These are phyloP conservation scores for Diplodus sargus DNA, from an alignment of 2,797 vertebrate genomes.

Conservation along the genomic window DNA sequence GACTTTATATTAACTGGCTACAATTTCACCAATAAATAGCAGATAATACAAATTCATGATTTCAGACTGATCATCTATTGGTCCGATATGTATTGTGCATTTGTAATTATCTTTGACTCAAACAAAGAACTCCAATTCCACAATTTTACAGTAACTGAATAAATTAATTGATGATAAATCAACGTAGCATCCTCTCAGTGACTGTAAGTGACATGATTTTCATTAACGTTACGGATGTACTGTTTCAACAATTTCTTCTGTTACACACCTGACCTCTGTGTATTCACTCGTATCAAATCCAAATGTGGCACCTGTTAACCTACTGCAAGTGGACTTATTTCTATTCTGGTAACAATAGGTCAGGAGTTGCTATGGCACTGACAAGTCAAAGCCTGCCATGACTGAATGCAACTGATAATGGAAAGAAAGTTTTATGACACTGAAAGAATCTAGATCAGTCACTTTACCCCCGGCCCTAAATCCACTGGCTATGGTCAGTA, in stretches of 20 bases:
- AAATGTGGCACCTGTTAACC: background rate
- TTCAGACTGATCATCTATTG: too few species aligned
- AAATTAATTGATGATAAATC: background rate
- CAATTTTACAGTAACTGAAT: background rate
- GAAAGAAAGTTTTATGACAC: background rate
- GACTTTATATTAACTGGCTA: too few species aligned
- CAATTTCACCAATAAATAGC: too few species aligned
- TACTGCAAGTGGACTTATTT: background rate
- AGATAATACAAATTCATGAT: too few species aligned
- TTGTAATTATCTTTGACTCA: too few species aligned
- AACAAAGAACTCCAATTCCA: background rate
- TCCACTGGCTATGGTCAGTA: background rate
- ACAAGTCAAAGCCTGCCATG: background rate
- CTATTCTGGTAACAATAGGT: background rate
- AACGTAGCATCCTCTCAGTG: background rate
- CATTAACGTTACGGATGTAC: background rate
- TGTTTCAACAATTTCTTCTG: background rate
- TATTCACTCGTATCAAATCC: background rate
- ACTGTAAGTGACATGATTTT: too few species aligned
- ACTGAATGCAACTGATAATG: background rate
- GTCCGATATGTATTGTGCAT: too few species aligned
- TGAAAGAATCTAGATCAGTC: conserved; percentile 10
- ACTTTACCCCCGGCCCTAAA: background rate
- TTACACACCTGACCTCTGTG: background rate
- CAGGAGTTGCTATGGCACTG: background rate